Conservation (phyloP, 2,797 vertebrate genomes). For the Sebastes vulpes region DNA sequence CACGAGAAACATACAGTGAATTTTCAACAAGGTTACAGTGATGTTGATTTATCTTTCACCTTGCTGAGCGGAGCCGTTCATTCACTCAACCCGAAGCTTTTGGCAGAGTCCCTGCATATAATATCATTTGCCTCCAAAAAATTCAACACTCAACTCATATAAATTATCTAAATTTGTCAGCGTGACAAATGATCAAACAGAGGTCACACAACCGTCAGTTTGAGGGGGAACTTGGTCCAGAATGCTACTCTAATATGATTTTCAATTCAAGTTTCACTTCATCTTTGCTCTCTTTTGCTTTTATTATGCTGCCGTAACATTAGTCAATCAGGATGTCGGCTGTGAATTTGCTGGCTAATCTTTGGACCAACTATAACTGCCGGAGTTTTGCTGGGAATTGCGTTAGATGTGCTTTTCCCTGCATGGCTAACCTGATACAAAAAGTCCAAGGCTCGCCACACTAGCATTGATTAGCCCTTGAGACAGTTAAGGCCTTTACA, state of each 20-base stretch:
- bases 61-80: slow-evolving; percentile 36
- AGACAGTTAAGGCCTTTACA: background rate
- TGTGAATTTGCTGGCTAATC: background rate
- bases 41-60: slow-evolving; percentile 58
- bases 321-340: background rate
- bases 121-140: slow-evolving; percentile 42
- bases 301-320: background rate
- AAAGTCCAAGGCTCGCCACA: background rate
- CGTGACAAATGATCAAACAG: slow-evolving; percentile 30
- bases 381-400: background rate
- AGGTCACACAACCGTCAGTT: slow-evolving; percentile 18
- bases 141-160: slow-evolving; percentile 23
- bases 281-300: background rate
- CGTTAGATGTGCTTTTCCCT: background rate
- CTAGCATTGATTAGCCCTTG: background rate
- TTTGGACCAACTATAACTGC: background rate
- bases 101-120: slow-evolving; percentile 42
- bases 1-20: slow-evolving; percentile 10
- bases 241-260: slow-evolving; percentile 6
- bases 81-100: slow-evolving; percentile 28
- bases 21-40: slow-evolving; percentile 44
- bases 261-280: slow-evolving; percentile 11
- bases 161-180: slow-evolving; percentile 39
- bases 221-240: background rate
- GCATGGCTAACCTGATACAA: background rate